Conservation (phyloP, 2,888 invertebrate species). For the Leptopterna dolabrata region DNA sequence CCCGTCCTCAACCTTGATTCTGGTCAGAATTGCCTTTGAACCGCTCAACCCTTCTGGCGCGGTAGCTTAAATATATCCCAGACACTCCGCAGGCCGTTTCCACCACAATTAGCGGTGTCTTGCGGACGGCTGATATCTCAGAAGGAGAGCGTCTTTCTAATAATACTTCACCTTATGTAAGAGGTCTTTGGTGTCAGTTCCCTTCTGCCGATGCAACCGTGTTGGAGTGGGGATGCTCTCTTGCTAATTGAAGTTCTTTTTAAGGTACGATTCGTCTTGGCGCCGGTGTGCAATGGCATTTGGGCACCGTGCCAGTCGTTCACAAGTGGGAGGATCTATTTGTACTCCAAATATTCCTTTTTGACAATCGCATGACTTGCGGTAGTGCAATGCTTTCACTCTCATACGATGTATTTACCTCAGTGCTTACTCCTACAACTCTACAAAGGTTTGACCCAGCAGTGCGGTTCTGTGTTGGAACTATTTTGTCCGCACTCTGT, state of each 20-base stretch:
- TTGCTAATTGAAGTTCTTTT: background rate
- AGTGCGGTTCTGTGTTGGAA: no score
- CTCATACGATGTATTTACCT: no score
- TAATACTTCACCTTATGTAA: constrained; percentile 5
- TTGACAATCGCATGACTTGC: background rate
- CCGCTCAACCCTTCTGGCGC: background rate
- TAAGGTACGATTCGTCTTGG: background rate
- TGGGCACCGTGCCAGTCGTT: background rate
- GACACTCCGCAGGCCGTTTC: background rate
- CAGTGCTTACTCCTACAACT: no score
- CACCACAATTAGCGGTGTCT: constrained; percentile 3
- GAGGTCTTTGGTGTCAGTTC: background rate
- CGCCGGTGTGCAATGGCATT: background rate
- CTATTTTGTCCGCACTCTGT: no score
- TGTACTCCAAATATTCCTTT: background rate
- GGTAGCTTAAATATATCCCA: background rate
- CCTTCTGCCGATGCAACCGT: background rate
- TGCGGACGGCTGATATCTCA: background rate
- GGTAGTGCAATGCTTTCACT: background rate
- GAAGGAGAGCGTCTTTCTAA: constrained; percentile 4
- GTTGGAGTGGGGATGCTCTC: background rate
- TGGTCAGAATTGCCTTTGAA: background rate
- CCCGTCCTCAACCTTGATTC: constrained; percentile 5
- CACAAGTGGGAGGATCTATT: background rate
- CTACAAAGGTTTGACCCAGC: no score